Conservation (phyloP, 2,113 vertebrate genomes). For the Pterocles gutturalis region DNA sequence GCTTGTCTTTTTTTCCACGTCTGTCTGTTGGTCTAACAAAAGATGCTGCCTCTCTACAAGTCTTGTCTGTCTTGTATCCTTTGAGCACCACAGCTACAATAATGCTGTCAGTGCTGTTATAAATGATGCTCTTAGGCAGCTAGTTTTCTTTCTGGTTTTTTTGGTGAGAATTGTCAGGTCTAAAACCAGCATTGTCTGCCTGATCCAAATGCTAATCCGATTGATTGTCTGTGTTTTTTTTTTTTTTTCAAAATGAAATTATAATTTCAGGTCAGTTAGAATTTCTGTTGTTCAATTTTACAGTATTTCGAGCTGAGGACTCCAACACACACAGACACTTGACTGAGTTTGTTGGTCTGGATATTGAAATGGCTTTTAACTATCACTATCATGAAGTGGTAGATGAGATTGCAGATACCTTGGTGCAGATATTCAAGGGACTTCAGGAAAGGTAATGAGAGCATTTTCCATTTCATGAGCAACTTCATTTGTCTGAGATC, state of each 20-base stretch:
- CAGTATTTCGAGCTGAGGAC: constrained; percentile 98
- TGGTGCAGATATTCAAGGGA: constrained; percentile 99
- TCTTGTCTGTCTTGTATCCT: neutral
- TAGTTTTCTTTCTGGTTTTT: neutral
- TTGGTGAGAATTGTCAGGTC: neutral
- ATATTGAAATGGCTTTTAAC: constrained; percentile 98
- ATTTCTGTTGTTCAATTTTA: constrained; percentile 38
- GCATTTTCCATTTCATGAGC: neutral
- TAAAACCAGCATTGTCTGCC: neutral
- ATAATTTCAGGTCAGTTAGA: constrained; percentile 18
- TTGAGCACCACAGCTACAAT: neutral
- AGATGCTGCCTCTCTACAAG: neutral
- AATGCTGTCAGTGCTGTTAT: neutral
- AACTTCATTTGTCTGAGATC: neutral
- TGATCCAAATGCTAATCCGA: neutral
- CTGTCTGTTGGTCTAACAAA: neutral
- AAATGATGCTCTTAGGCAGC: neutral
- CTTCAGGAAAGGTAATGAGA: constrained; percentile 90
- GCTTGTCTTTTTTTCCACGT: neutral
- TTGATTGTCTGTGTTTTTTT: neutral
- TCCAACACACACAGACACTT: constrained; percentile 98
- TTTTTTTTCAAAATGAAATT: constrained; percentile 21
- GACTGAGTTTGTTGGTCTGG: constrained; percentile 98
- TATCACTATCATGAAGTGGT: constrained; percentile 99
- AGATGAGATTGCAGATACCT: constrained; percentile 94